A percentile compares a stretch with the other conserved stretches of the same genome.
phyloP scores from a whole-genome alignment of 2,113 vertebrate species.

The Prochilodus magdalenae region DNA sequence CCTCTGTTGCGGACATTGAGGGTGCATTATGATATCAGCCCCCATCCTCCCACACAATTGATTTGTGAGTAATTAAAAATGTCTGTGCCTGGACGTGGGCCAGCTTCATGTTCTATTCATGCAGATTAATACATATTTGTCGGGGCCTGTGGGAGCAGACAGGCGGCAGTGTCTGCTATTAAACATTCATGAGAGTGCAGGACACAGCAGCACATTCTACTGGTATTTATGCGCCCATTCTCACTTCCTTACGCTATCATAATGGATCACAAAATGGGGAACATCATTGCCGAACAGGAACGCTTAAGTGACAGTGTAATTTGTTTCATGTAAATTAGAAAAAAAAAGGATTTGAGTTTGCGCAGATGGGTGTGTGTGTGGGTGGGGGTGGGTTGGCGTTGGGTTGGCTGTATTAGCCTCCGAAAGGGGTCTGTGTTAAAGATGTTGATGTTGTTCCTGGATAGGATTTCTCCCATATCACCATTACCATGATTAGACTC shows the following conservation, averaged over 20 bases:
- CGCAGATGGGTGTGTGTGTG: no score
- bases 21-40: slow-evolving; percentile 43
- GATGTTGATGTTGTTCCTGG: no score
- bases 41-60: slow-evolving; percentile 62
- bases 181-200: slow-evolving; percentile 77
- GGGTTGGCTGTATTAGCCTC: neutral
- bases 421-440: slow-evolving; percentile 7
- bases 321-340: slow-evolving; percentile 49
- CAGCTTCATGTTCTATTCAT: slow-evolving; percentile 80
- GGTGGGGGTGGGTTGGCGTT: neutral
- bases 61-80: slow-evolving; percentile 78
- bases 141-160: slow-evolving; percentile 70
- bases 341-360: slow-evolving; percentile 6
- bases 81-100: slow-evolving; percentile 69
- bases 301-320: slow-evolving; percentile 46
- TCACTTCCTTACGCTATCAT: slow-evolving; percentile 66
- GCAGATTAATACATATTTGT: slow-evolving; percentile 82
- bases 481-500: no score
- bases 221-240: slow-evolving; percentile 59
- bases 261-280: slow-evolving; percentile 58
- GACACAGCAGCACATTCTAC: slow-evolving; percentile 57
- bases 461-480: no score
- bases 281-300: slow-evolving; percentile 48
- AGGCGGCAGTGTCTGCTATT: slow-evolving; percentile 75
- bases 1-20: slow-evolving; percentile 41